Conservation (phyloP, 2,888 invertebrate genomes). For the Chesias legatella region DNA sequence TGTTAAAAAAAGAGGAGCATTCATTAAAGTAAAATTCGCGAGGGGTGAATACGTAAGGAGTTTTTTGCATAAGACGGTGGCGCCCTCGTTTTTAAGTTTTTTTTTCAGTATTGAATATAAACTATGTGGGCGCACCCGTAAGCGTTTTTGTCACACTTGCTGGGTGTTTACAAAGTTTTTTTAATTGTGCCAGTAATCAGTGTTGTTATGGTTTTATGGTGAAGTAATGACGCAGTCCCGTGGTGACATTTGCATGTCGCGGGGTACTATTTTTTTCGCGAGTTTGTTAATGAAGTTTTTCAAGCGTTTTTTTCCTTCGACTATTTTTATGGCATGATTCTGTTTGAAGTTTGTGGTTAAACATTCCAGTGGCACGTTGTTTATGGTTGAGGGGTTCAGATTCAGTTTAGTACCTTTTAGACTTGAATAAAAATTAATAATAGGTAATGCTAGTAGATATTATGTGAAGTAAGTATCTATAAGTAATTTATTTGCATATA, state of each 20-base stretch:
- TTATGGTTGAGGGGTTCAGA: constrained; percentile 68
- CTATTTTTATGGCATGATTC: constrained; percentile 66
- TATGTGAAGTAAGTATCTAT: constrained; percentile 32
- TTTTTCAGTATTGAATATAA: constrained; percentile 67
- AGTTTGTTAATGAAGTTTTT: constrained; percentile 72
- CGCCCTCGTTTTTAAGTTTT: constrained; percentile 66
- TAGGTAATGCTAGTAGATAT: too few species aligned
- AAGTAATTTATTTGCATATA: too few species aligned
- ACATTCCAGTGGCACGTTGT: constrained; percentile 71
- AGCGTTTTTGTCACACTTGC: constrained; percentile 78
- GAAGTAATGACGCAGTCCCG: constrained; percentile 69
- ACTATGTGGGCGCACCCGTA: constrained; percentile 76
- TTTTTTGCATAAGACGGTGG: constrained; percentile 79
- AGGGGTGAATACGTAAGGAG: constrained; percentile 79
- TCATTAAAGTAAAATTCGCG: constrained; percentile 77
- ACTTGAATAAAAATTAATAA: too few species aligned
- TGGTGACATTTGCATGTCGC: constrained; percentile 75
- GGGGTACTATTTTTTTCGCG: constrained; percentile 62
- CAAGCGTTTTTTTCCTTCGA: constrained; percentile 51
- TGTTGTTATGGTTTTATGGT: constrained; percentile 77
- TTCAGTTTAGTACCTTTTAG: too few species aligned
- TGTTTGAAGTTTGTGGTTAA: constrained; percentile 74
- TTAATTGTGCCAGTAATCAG: constrained; percentile 75
- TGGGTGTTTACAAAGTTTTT: constrained; percentile 67
- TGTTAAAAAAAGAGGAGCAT: constrained; percentile 72